Evolutionary conservation across 1,140 invertebrate species (phyloP).

Genomic region (Ooceraea biroi): DNA sequence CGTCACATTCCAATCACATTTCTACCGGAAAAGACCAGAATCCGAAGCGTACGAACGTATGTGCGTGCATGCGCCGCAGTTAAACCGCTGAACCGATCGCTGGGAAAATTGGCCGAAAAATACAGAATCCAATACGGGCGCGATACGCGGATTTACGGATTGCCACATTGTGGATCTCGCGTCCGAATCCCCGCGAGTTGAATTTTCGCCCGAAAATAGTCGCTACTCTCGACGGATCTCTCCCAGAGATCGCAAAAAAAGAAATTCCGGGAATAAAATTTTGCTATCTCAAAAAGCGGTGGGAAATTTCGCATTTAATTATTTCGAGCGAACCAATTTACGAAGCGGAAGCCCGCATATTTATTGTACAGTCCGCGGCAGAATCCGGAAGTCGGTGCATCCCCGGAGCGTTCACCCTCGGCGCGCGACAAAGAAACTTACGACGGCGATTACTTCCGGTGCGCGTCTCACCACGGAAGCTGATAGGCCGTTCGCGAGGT

Average conservation of each 20-base stretch:
- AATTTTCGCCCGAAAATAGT: constrained; percentile 61
- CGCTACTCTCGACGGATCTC: constrained; percentile 54
- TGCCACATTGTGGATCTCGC: constrained; percentile 63
- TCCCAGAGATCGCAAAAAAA: constrained; percentile 55
- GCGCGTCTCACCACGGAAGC: background rate
- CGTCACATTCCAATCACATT: constrained; percentile 52
- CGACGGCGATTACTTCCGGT: background rate
- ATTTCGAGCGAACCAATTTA: constrained; percentile 63
- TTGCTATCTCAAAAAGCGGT: constrained; percentile 61
- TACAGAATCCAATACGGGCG: constrained; percentile 60
- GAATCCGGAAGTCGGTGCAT: constrained; percentile 42
- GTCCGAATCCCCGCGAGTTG: constrained; percentile 60
- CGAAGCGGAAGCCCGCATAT: constrained; percentile 62
- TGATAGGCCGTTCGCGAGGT: background rate
- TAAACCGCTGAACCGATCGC: constrained; percentile 62
- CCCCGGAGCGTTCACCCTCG: background rate
- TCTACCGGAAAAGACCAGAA: constrained; percentile 54
- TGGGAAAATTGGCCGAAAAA: constrained; percentile 62
- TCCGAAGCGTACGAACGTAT: constrained; percentile 45
- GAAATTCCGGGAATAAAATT: constrained; percentile 60
- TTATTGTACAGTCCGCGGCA: constrained; percentile 59
- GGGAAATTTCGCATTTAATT: constrained; percentile 63
- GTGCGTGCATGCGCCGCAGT: constrained; percentile 56
- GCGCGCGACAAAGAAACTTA: constrained; percentile 4
- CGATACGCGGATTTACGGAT: constrained; percentile 63